Evolutionary conservation across 2,797 vertebrate species (phyloP), one percentile per base, ranked within the genome.

Genomic region (Dallia pectoralis): DNA sequence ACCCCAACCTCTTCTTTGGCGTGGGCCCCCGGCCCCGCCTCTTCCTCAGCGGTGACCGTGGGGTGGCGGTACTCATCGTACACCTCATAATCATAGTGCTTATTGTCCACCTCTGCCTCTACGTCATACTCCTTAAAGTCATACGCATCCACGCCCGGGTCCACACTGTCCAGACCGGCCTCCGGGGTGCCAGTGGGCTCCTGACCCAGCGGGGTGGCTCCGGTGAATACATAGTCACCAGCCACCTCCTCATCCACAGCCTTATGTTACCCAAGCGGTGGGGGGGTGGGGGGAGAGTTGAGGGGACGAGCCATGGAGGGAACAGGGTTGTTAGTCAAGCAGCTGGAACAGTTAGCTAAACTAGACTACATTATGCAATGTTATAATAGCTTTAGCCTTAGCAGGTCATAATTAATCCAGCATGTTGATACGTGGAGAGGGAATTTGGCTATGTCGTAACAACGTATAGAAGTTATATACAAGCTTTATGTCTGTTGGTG

Each of bases 1-100:
- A 93, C 95, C 90, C 97, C 97, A 94, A 99, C 96, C 16, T 96
- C 96, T 15, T 94, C 99, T 91, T 99, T 96, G 49, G 97, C 97
- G 48, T 97, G 95, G 47, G 97, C 94, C 91, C 96, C 97, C 27
- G 93, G 95, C 90, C 97, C 97, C 94, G 99, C 95, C 85, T 96
- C 95, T 82, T 97, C 95, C 76, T 94, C 92, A 51, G 89, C 84
- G 90, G 88, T 76, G 70, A 77, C 85, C 73, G 92, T 92, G 77
- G 93, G 89, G 84, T 93, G 94, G 74, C 95, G 92, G 86, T 95
- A 98, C 93, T 98, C 96, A 91, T 98, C 97, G 89, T 98, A 98
- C 71, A 93, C 89, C 81, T 94, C 96, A 89, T 97, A 97, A 82
- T 94, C 93, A 94, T 97, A 98, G 78, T 95, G 92, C 88, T 85